Evolutionary conservation across 2,888 invertebrate species (phyloP).

Genomic region (Drosophila parthenogenetica): DNA sequence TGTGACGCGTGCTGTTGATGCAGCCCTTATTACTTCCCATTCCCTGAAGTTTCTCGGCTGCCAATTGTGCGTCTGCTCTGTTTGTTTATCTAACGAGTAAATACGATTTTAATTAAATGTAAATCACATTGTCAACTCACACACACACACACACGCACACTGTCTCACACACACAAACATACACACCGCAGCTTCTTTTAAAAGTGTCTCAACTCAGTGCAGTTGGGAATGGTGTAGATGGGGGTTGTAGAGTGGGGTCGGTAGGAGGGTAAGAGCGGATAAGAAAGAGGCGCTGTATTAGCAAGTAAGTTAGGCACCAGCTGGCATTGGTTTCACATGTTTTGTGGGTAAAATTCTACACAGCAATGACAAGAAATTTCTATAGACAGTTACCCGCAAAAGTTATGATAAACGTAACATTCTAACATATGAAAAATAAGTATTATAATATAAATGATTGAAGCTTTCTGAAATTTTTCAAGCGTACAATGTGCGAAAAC

Average conservation of each 20-base stretch:
- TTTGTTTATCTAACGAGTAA: constrained; percentile 79
- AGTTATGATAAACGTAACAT: not conserved
- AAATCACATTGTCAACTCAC: constrained; percentile 78
- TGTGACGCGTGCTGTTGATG: constrained; percentile 16
- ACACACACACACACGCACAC: constrained; percentile 27
- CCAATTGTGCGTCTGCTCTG: constrained; percentile 49
- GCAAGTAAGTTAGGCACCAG: constrained; percentile 29
- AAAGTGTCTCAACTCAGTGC: constrained; percentile 33
- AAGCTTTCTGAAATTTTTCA: too few species aligned
- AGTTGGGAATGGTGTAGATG: not conserved
- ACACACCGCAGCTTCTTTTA: constrained; percentile 32
- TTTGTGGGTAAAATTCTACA: constrained; percentile 41
- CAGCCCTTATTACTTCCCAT: not conserved
- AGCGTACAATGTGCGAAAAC: too few species aligned
- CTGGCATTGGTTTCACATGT: constrained; percentile 51
- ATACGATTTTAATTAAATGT: constrained; percentile 81
- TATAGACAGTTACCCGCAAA: constrained; percentile 8
- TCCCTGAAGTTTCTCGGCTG: constrained; percentile 12
- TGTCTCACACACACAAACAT: constrained; percentile 12
- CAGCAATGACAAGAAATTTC: constrained; percentile 32
- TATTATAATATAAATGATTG: too few species aligned
- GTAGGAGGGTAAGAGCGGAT: too few species aligned
- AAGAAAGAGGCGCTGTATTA: constrained; percentile 4
- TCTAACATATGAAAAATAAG: too few species aligned
- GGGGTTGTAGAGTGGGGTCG: not conserved